Evolutionary conservation across 2,113 vertebrate species (phyloP).

Genomic region (Muntiacus muntjak): DNA sequence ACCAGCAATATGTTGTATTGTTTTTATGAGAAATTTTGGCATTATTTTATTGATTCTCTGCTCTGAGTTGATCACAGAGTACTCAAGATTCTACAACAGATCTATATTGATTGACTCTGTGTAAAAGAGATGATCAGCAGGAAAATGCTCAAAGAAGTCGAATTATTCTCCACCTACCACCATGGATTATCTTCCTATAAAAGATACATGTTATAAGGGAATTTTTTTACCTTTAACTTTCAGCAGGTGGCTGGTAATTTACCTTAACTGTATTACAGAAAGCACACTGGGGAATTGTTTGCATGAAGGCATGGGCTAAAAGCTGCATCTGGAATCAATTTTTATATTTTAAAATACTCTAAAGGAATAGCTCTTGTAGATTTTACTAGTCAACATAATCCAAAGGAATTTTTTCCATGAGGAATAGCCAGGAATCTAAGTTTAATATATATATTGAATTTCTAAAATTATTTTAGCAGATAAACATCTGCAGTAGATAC

Average conservation of each 20-base stretch:
- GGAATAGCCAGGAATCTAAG: background rate
- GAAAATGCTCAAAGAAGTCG: constrained; percentile 12
- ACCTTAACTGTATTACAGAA: background rate
- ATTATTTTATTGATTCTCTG: background rate
- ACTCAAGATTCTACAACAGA: background rate
- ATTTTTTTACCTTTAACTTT: background rate
- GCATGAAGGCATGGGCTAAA: background rate
- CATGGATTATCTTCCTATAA: background rate
- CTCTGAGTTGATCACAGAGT: background rate
- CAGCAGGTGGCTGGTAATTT: background rate
- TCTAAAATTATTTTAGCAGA: constrained; percentile 13
- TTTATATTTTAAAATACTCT: constrained; percentile 32
- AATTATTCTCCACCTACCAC: background rate
- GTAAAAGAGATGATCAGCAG: background rate
- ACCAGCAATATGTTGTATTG: background rate
- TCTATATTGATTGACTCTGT: background rate
- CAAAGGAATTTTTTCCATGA: background rate
- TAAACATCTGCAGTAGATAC: background rate
- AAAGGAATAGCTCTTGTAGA: background rate
- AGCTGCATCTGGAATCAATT: constrained; percentile 31
- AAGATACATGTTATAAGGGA: background rate
- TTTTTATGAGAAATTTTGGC: background rate
- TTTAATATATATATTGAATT: background rate
- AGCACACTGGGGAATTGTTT: background rate
- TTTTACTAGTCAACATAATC: background rate